Percentiles rank a stretch among this genome's conserved stretches.
These are phyloP conservation scores for Synanthedon myopaeformis DNA, from an alignment of 2,888 invertebrate genomes.

Conservation along the genomic window DNA sequence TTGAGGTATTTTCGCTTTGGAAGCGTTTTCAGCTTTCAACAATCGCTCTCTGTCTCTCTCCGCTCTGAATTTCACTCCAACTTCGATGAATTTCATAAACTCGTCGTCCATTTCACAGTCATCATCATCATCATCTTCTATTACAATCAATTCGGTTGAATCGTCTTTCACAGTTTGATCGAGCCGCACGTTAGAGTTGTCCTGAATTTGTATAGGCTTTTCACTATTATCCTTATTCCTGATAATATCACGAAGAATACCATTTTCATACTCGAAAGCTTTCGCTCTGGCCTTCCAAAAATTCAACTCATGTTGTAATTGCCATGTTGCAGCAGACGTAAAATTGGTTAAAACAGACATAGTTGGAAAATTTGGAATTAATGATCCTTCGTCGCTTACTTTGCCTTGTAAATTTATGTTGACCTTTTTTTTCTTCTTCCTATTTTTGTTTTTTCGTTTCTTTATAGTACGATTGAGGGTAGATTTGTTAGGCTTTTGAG, in stretches of 20 bases:
- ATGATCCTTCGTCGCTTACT: constrained; percentile 11
- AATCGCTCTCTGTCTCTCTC: constrained; percentile 17
- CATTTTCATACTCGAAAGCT: constrained; percentile 70
- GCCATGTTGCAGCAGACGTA: constrained; percentile 52
- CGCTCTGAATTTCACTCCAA: constrained; percentile 66
- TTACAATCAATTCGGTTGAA: constrained; percentile 10
- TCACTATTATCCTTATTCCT: constrained; percentile 24
- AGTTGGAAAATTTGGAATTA: constrained; percentile 16
- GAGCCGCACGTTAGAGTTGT: constrained; percentile 9
- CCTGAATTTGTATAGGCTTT: constrained; percentile 4
- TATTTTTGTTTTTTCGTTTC: constrained; percentile 11
- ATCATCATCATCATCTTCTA: constrained; percentile 18
- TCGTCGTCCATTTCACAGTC: constrained; percentile 71
- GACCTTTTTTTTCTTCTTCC: constrained; percentile 19
- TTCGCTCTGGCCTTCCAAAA: constrained; percentile 73
- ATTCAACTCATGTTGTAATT: constrained; percentile 68
- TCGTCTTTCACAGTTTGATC: constrained; percentile 13
- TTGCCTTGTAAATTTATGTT: constrained; percentile 3
- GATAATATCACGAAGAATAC: constrained; percentile 63
- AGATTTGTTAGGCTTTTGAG: constrained; percentile 8
- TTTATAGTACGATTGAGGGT: constrained; percentile 3
- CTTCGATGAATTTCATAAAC: constrained; percentile 72
- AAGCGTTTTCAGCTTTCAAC: constrained; percentile 11
- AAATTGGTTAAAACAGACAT: constrained; percentile 56
- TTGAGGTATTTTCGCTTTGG: constrained; percentile 14